A percentile compares a stretch with the other conserved stretches of the same genome.
Conservation (phyloP, 1,140 invertebrate species). For the Tetramorium alpestre region DNA sequence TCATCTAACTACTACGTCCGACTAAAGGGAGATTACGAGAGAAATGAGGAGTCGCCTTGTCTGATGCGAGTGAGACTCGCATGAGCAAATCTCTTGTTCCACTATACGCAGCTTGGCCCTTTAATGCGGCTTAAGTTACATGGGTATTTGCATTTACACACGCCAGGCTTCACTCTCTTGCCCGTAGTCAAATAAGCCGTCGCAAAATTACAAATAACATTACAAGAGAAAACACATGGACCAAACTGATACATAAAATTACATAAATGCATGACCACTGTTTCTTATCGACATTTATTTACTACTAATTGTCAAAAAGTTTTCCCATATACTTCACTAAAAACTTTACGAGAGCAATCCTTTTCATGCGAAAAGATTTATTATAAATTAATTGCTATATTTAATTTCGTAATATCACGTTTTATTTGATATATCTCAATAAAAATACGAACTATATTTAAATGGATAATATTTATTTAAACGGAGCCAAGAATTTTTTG, state of each 20-base stretch:
- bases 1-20: not conserved
- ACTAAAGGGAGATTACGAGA: constrained; percentile 17
- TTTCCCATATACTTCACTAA: not conserved
- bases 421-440: too few species aligned
- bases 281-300: not conserved
- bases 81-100: constrained; percentile 31
- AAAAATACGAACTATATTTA: too few species aligned
- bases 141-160: constrained; percentile 36
- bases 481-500: too few species aligned
- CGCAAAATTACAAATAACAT: constrained; percentile 2
- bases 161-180: not conserved
- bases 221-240: not conserved
- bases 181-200: constrained; percentile 12
- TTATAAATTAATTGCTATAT: not conserved
- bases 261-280: not conserved
- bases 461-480: too few species aligned
- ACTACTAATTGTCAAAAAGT: not conserved
- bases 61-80: not conserved
- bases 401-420: too few species aligned
- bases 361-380: not conserved
- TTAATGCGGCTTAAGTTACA: constrained; percentile 46
- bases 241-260: not conserved
- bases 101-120: constrained; percentile 18
- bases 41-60: constrained; percentile 19
- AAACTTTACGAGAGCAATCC: not conserved